Evolutionary conservation across 1,140 invertebrate genomes (phyloP).

Genomic region (Drosophila sp.): DNA sequence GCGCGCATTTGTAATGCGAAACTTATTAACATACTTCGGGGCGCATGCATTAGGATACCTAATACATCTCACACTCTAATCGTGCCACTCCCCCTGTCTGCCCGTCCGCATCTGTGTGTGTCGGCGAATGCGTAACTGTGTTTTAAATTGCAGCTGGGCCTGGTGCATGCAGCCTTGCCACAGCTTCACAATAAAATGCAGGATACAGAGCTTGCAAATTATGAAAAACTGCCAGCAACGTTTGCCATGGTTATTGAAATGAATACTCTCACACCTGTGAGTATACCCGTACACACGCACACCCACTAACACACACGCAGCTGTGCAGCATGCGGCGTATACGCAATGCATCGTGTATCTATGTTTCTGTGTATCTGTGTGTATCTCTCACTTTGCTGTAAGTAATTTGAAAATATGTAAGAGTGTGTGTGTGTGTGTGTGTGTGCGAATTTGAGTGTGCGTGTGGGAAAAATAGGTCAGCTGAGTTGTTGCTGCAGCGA

Average conservation of each 20-base stretch:
- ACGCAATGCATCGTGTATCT: constrained; percentile 39
- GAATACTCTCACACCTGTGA: constrained; percentile 15
- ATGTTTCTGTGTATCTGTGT: constrained; percentile 4
- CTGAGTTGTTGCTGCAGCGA: constrained; percentile 51
- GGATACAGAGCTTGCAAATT: constrained; percentile 64
- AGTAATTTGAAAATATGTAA: constrained; percentile 74
- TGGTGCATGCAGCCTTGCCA: constrained; percentile 61
- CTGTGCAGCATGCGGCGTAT: constrained; percentile 39
- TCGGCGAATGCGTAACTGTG: constrained; percentile 11
- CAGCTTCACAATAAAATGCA: constrained; percentile 69
- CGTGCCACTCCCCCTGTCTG: background rate
- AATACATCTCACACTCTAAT: background rate
- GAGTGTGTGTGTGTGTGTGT: constrained; percentile 40
- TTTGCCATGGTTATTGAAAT: constrained; percentile 70
- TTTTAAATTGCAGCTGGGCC: constrained; percentile 60
- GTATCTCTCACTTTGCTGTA: constrained; percentile 57
- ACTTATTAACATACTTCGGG: constrained; percentile 81
- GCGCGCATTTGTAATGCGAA: constrained; percentile 57
- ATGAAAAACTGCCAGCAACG: constrained; percentile 56
- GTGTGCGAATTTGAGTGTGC: constrained; percentile 46
- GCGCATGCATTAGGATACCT: constrained; percentile 57
- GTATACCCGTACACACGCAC: constrained; percentile 18
- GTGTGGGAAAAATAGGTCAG: constrained; percentile 72
- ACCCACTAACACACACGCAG: constrained; percentile 14
- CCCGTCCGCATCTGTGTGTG: constrained; percentile 8